Conservation (phyloP, 2,888 invertebrate species). For the Scrobipalpa atriplicella region DNA sequence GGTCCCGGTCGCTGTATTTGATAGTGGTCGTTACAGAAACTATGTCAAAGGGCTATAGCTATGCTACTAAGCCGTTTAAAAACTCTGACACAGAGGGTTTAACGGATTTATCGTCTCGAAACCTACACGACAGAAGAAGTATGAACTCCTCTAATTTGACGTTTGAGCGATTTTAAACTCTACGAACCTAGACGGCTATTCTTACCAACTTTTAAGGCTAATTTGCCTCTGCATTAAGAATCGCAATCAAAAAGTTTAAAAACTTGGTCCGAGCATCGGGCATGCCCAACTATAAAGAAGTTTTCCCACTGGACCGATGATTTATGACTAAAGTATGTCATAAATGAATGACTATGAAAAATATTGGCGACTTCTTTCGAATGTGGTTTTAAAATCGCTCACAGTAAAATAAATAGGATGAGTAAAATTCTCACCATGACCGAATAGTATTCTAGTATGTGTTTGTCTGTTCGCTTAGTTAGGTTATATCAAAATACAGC, state of each 20-base stretch:
- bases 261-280: not conserved
- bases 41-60: no score
- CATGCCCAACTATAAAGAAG: constrained; percentile 14
- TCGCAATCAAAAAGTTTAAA: constrained; percentile 19
- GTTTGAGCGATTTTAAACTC: not conserved
- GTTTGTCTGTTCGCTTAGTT: no score
- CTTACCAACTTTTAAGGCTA: not conserved
- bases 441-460: no score
- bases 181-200: not conserved
- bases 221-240: constrained; percentile 13
- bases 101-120: no score
- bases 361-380: not conserved
- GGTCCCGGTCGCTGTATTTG: no score
- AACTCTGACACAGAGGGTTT: no score
- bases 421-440: not conserved
- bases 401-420: not conserved
- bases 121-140: no score
- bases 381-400: not conserved
- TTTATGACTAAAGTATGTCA: constrained; percentile 1
- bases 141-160: not conserved
- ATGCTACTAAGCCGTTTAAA: no score
- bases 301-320: not conserved
- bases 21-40: no score
- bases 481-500: no score
- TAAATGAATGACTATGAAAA: not conserved